Base-by-base conservation (phyloP, 2,113 vertebrate genomes). In the Scopus umbretta region DNA sequence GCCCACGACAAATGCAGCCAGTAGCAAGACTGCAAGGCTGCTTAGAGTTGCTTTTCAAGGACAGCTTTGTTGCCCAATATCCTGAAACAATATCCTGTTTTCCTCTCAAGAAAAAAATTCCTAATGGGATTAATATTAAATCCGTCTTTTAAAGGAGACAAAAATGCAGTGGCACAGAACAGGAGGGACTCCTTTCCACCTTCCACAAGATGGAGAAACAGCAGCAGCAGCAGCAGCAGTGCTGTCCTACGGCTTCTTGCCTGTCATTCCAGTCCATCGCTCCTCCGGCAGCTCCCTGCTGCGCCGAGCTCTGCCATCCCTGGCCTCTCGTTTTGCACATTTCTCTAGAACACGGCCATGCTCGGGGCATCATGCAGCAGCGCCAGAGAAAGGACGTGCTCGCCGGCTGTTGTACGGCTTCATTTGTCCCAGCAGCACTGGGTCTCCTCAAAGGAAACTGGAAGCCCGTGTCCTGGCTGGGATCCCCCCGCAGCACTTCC, bases 71-170 rank as follows among this genome's bases (percentile, higher is more conserved):
- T 96, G 90, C 90, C 70, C 95, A 96, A 72, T 93, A 96, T 97
- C 94, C 88, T 97, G 84, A 95, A 91, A 96, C 71, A 96, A 96
- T 95, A 91, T 95, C 96, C 96, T 96, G 93, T 96, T 97, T 97
- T 94, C 84, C 73, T 84, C 90, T 75, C 58, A 88, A 93, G 88
- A 86, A 86, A 95, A 97, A 94, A 90, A 94, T 23, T 96, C 86
- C 83, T 97, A 76, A 87, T 80, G 88, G 80, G 94, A 96, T 97
- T 97, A 94, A 82, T 96, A 94, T 95, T 87, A 96, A 97, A 97
- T 95, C 88, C 14, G 11, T 76, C 73, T 79, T 89, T 92, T 91
- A 89, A 91, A 92, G 65, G 81, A 94, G 78, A 91, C 59, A 62
- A 66, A 95, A 92, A 49, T 29, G 73, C 52, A 36, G 76, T 4